These are phyloP conservation scores for Trissonchulus sp. DNA, from an alignment of 2,888 invertebrate genomes.

Conservation along the genomic window DNA sequence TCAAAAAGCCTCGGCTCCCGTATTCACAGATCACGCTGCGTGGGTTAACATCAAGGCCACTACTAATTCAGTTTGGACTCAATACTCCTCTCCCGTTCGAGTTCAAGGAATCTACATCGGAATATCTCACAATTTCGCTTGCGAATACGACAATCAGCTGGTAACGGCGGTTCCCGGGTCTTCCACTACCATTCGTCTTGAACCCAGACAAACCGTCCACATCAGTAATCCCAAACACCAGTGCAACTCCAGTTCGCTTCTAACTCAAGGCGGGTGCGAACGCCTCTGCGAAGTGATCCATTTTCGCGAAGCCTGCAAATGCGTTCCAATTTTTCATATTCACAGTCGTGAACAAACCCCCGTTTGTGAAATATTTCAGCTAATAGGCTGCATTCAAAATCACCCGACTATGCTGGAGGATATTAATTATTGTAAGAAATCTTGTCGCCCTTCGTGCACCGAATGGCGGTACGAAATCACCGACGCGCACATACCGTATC, in stretches of 20 bases:
- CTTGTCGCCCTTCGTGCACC: slow-evolving; percentile 13
- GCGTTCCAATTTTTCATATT: not conserved
- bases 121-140: not conserved
- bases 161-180: slow-evolving; percentile 14
- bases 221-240: not conserved
- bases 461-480: slow-evolving; percentile 23
- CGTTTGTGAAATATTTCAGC: not conserved
- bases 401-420: not conserved
- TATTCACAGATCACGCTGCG: not conserved
- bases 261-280: not conserved
- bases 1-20: not conserved
- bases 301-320: not conserved
- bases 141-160: slow-evolving; percentile 16
- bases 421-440: not conserved
- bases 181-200: not conserved
- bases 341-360: not conserved
- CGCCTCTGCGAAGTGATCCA: not conserved
- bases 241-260: not conserved
- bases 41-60: not conserved
- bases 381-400: slow-evolving; percentile 4
- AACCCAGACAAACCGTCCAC: not conserved
- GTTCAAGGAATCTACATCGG: slow-evolving; percentile 14
- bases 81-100: not conserved
- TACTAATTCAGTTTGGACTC: not conserved
- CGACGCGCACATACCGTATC: not conserved